Conservation (phyloP, 1,140 invertebrate species). For the Drosophila ambigua region DNA sequence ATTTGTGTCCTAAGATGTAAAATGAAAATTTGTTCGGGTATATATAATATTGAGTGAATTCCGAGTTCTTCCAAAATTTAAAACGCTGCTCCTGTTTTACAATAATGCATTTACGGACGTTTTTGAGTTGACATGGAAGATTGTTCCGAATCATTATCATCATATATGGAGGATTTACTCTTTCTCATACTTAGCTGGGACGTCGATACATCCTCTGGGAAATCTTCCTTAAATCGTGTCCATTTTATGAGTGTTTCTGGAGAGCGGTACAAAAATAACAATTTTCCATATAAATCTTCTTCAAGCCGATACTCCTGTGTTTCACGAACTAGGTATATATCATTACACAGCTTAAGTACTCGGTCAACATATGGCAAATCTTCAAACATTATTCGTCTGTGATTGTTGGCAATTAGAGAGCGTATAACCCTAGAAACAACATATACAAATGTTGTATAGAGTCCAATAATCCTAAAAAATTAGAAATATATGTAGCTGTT, state of each 20-base stretch:
- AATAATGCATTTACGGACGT: too few relatives aligned
- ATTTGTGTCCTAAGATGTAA: too few relatives aligned
- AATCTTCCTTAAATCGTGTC: slow-evolving; percentile 85
- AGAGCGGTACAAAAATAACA: slow-evolving; percentile 98
- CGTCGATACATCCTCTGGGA: slow-evolving; percentile 7
- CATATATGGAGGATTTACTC: neutral
- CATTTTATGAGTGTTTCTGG: slow-evolving; percentile 98
- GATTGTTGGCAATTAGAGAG: slow-evolving; percentile 90
- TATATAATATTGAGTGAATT: too few relatives aligned
- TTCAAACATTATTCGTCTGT: slow-evolving; percentile 97
- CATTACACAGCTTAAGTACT: slow-evolving; percentile 95
- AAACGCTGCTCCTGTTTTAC: too few relatives aligned
- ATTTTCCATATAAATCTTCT: slow-evolving; percentile 98
- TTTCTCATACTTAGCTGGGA: slow-evolving; percentile 8
- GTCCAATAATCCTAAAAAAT: slow-evolving; percentile 93
- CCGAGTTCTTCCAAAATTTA: too few relatives aligned
- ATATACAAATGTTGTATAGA: slow-evolving; percentile 98
- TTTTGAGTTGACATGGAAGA: neutral
- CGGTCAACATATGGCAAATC: slow-evolving; percentile 97
- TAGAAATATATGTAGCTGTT: slow-evolving; percentile 59
- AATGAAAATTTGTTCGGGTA: too few relatives aligned
- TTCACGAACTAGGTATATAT: slow-evolving; percentile 98
- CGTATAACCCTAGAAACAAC: slow-evolving; percentile 93
- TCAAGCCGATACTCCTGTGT: slow-evolving; percentile 96
- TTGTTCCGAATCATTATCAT: neutral